Evolutionary conservation across 2,797 vertebrate species (phyloP), one percentile per base, ranked within the genome.

Genomic region (Rhabdomys pumilio): DNA sequence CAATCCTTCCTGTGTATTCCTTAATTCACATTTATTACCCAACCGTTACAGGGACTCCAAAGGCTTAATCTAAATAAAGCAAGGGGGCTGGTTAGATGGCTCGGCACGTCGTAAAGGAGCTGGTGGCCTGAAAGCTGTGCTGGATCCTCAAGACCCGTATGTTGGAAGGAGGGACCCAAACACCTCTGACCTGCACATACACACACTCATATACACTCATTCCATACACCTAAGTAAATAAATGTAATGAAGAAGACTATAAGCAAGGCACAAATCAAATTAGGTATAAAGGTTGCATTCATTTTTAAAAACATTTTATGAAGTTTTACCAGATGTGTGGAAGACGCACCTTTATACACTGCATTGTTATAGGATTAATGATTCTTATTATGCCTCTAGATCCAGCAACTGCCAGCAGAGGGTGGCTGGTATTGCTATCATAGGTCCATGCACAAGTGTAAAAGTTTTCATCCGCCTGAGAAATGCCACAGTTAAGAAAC

Each of bases 341-440:
- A 67, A 86, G 90, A 95, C 98, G 95, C 90, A 99, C 99, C 99
- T 99, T 99, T 98, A 99, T 99, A 97, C 99, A 99, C 98, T 99
- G 99, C 99, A 99, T 99, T 88, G 99, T 99, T 98, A 99, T 99
- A 97, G 99, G 99, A 98, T 99, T 99, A 98, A 99, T 99, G 97
- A 99, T 99, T 57, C 99, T 98, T 95, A 99, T 99, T 98, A 99
- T 99, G 94, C 99, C 99, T 20, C 99, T 99, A 47, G 99, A 99
- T 10, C 99, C 99, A 65, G 99, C 99, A 20, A 99, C 99, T 65
- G 99, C 99, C 95, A 99, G 97, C 94, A 99, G 98, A 13, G 99
- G 99, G 95, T 99, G 99, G 98, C 99, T 99, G 59, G 99, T 99
- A 98, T 99, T 99, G 96, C 99, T 99, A 98, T 99, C 99, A 0